phyloP scores from a whole-genome alignment of 2,888 invertebrate genomes.

The Alloplasta piceator region DNA sequence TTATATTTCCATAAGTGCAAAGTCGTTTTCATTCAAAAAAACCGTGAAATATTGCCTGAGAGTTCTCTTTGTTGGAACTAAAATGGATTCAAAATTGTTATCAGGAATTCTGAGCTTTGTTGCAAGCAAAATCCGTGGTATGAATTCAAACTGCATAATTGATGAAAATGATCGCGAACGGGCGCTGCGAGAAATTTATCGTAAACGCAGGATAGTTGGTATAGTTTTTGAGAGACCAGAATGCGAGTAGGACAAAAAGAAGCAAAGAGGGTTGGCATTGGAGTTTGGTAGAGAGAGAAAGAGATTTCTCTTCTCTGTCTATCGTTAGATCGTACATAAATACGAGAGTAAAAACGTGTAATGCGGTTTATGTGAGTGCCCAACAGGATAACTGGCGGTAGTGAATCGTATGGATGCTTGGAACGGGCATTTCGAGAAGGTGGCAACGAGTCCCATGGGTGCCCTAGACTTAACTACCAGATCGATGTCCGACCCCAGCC shows the following conservation, averaged over 20 bases:
- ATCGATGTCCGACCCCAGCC: slow-evolving; percentile 80
- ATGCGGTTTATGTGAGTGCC: slow-evolving; percentile 70
- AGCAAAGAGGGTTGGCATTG: background rate
- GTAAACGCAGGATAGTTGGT: background rate
- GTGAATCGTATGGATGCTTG: slow-evolving; percentile 69
- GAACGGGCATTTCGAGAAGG: slow-evolving; percentile 73
- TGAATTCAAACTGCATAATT: no score
- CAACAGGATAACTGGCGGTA: slow-evolving; percentile 65
- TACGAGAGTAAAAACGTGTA: slow-evolving; percentile 71
- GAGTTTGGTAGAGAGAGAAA: background rate
- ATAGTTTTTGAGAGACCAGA: background rate
- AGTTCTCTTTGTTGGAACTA: no score
- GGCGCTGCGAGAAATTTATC: background rate
- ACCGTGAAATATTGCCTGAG: no score
- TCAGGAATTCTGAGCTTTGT: no score
- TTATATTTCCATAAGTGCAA: no score
- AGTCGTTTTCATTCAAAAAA: no score
- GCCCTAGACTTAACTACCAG: slow-evolving; percentile 82
- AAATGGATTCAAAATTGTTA: no score
- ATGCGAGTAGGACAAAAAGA: slow-evolving; percentile 5
- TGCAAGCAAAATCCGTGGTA: no score
- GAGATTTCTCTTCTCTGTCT: slow-evolving; percentile 22
- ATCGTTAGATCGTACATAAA: slow-evolving; percentile 71
- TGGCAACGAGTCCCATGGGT: slow-evolving; percentile 82
- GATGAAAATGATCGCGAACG: background rate